A percentile compares a stretch with the other conserved stretches of the same genome.
phyloP scores from a whole-genome alignment of 2,113 vertebrate genomes.

The Catharus minimus region DNA sequence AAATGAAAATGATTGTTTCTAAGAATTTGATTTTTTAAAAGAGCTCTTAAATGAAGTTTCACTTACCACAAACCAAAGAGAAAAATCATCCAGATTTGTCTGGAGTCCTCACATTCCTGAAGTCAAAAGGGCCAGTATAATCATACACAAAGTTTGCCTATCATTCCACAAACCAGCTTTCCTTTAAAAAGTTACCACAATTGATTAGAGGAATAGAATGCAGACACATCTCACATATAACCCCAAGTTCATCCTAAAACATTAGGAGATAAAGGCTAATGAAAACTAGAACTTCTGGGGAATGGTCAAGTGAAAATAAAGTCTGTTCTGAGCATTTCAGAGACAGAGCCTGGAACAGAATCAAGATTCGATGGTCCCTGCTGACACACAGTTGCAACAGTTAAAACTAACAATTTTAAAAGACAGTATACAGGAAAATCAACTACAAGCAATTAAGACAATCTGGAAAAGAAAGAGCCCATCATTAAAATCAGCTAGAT shows the following conservation, averaged over 20 bases:
- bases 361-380: background rate
- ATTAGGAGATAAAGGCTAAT: background rate
- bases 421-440: background rate
- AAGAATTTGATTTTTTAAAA: background rate
- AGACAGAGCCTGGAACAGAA: background rate
- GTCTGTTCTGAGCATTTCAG: background rate
- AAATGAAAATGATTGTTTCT: background rate
- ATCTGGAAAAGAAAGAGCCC: background rate
- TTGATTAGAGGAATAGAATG: background rate
- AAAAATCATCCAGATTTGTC: background rate
- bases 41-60: background rate
- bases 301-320: background rate
- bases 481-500: background rate
- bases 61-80: background rate
- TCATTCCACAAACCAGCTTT: background rate
- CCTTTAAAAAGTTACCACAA: background rate
- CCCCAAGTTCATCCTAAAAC: background rate
- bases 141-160: background rate
- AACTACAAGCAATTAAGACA: background rate
- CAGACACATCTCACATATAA: background rate
- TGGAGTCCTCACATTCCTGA: background rate
- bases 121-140: background rate
- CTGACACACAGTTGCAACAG: background rate
- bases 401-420: background rate
- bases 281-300: background rate